Evolutionary conservation across 2,797 vertebrate genomes (phyloP).

Genomic region (Emydoidea blandingii): DNA sequence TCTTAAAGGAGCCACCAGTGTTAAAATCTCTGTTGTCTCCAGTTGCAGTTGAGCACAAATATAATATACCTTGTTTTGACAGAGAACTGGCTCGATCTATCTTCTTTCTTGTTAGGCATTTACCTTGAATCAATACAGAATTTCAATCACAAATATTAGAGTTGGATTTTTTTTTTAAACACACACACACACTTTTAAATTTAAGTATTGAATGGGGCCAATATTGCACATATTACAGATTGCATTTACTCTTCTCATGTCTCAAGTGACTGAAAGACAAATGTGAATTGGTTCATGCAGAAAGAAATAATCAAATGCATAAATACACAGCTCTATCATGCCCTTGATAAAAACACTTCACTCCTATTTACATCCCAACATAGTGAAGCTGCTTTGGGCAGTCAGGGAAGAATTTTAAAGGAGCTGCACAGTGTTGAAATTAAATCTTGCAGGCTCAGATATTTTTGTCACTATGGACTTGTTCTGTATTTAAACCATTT

Average conservation of each 20-base stretch:
- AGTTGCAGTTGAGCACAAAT: not conserved
- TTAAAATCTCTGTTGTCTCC: not conserved
- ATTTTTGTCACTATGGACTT: not conserved
- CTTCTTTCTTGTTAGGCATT: not conserved
- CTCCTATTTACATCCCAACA: not conserved
- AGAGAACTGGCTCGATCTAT: not conserved
- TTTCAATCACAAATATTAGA: not conserved
- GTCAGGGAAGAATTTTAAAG: not conserved
- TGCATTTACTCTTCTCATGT: not conserved
- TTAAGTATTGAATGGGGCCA: not conserved
- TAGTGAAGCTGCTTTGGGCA: not conserved
- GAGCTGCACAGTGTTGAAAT: not conserved
- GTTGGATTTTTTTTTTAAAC: not conserved
- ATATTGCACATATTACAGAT: not conserved
- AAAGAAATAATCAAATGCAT: not conserved
- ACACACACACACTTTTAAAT: not conserved
- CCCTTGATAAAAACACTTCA: not conserved
- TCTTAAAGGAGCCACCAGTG: not conserved
- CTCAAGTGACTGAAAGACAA: not conserved
- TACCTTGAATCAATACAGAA: not conserved
- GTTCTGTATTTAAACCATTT: not conserved
- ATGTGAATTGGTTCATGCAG: not conserved
- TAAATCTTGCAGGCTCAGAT: not conserved
- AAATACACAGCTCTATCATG: accelerated
- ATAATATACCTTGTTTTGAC: not conserved